These are phyloP conservation scores for Tinamus major DNA, from an alignment of 2,797 vertebrate species.

Conservation along the genomic window DNA sequence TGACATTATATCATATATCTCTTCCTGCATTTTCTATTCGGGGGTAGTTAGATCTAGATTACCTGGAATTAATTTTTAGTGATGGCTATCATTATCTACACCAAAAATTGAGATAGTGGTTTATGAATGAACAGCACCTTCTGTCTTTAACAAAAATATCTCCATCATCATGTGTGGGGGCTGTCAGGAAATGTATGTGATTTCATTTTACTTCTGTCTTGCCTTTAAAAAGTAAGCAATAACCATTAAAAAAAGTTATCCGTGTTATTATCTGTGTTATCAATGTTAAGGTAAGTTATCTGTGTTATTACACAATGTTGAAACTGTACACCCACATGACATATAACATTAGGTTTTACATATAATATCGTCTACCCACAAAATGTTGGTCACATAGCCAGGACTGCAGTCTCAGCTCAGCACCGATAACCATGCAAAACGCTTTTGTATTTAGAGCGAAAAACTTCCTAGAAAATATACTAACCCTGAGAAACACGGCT, in stretches of 20 bases:
- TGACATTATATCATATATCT: background rate
- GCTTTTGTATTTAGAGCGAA: rapidly evolving
- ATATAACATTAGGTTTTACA: background rate
- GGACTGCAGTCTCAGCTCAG: background rate
- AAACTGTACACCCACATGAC: background rate
- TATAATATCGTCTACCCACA: background rate
- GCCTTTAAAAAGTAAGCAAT: background rate
- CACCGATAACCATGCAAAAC: background rate
- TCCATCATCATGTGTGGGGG: rapidly evolving
- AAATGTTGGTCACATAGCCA: background rate
- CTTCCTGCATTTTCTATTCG: background rate
- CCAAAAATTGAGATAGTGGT: background rate
- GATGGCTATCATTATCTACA: background rate
- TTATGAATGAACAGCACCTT: background rate
- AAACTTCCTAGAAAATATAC: background rate
- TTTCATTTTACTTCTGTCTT: background rate
- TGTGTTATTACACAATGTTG: background rate
- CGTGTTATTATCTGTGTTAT: no score
- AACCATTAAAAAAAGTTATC: rapidly evolving
- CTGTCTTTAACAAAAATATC: background rate
- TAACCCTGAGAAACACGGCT: background rate
- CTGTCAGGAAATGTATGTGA: background rate
- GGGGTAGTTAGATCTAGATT: background rate
- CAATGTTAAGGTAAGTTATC: no score
- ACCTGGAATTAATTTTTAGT: background rate